Conservation (phyloP, 1,140 invertebrate genomes). For the Atta texana region DNA sequence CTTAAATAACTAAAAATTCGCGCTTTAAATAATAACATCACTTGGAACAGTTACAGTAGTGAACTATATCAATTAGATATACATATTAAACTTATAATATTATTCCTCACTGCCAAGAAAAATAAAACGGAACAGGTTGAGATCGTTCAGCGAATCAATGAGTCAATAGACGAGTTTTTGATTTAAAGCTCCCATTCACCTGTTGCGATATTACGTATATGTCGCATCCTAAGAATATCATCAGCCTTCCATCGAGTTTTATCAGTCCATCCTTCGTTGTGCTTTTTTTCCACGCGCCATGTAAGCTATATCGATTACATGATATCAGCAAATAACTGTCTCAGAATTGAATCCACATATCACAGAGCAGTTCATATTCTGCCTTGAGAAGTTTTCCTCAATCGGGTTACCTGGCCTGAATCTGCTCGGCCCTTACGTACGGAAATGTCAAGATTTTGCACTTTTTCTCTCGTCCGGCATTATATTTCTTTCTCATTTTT, state of each 20-base stretch:
- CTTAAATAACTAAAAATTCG: conserved; percentile 25
- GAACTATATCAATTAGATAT: too few relatives aligned
- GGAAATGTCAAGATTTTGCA: conserved; percentile 55
- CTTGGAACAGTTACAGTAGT: neutral
- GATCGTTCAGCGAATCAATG: neutral
- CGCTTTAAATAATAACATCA: neutral
- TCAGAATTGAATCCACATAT: conserved; percentile 77
- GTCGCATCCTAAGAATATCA: neutral
- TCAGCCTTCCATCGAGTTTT: neutral
- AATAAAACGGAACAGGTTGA: conserved; percentile 1
- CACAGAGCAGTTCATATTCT: conserved; percentile 78
- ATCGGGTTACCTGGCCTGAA: conserved; percentile 74
- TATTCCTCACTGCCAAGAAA: neutral
- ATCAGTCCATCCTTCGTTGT: conserved; percentile 5
- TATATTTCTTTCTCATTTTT: conserved; percentile 40
- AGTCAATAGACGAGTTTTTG: neutral
- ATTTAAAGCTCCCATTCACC: conserved; percentile 33
- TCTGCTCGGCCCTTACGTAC: conserved; percentile 70
- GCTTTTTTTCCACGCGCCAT: neutral
- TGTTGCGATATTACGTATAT: conserved; percentile 8
- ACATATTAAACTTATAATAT: neutral
- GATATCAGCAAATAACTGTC: conserved; percentile 72
- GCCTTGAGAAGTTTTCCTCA: conserved; percentile 69
- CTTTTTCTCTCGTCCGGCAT: conserved; percentile 60
- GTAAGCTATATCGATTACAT: neutral